These are phyloP conservation scores for Enteromius trimaculatus DNA, from an alignment of 2,797 vertebrate species.

Conservation along the genomic window DNA sequence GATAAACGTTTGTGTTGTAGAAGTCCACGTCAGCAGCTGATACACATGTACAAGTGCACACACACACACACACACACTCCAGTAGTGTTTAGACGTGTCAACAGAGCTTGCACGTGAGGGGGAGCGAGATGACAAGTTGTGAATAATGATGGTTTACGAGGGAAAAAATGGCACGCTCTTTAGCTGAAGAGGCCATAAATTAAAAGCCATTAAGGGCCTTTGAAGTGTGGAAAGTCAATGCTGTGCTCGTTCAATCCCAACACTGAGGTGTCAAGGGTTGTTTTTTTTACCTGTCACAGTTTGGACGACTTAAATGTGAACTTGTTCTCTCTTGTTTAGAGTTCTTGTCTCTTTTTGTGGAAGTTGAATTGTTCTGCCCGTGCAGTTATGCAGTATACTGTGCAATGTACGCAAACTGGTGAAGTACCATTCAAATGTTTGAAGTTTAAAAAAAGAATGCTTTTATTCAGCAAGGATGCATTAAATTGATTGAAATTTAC, in stretches of 20 bases:
- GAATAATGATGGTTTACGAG: conserved; percentile 69
- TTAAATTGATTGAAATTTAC: neutral
- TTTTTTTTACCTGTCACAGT: neutral
- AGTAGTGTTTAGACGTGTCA: conserved; percentile 50
- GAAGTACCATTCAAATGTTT: neutral
- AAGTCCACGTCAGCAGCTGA: conserved; percentile 18
- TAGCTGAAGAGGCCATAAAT: conserved; percentile 63
- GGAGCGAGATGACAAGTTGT: conserved; percentile 61
- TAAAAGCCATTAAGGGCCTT: conserved; percentile 60
- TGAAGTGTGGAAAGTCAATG: conserved; percentile 59
- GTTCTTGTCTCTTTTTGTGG: neutral
- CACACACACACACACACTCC: conserved; percentile 31
- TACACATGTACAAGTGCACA: conserved; percentile 37
- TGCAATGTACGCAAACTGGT: neutral
- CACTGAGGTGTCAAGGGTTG: conserved; percentile 23
- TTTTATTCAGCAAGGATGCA: neutral
- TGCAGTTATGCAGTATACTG: neutral
- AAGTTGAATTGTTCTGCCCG: neutral
- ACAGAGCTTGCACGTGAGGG: conserved; percentile 48
- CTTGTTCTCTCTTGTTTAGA: conserved; percentile 13
- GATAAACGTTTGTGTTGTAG: conserved; percentile 14
- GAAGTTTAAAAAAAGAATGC: neutral
- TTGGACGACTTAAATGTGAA: neutral
- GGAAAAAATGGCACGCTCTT: conserved; percentile 48
- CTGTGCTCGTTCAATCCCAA: conserved; percentile 33